These are phyloP conservation scores for Lagopus muta DNA, from an alignment of 2,113 vertebrate genomes.

Conservation along the genomic window DNA sequence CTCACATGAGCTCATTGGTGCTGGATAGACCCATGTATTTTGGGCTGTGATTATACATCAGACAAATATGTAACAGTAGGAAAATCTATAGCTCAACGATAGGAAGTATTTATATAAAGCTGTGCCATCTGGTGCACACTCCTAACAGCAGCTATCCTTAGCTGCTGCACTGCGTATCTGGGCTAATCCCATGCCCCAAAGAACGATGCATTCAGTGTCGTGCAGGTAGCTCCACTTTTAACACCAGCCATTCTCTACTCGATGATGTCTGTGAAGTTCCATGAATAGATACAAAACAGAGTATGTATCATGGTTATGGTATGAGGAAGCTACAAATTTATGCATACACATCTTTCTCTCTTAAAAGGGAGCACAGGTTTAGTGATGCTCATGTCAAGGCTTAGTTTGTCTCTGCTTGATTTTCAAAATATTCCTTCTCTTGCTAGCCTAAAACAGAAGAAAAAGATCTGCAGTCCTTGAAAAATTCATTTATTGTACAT, in stretches of 20 bases:
- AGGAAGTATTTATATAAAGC: slow-evolving; percentile 15
- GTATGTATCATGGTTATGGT: neutral
- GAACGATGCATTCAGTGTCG: neutral
- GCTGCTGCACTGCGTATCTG: neutral
- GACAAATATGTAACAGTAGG: slow-evolving; percentile 26
- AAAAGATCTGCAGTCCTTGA: neutral
- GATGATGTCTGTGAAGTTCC: neutral
- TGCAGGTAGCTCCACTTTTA: neutral
- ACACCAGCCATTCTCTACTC: neutral
- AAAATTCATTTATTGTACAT: slow-evolving; percentile 73
- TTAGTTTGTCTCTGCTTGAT: neutral
- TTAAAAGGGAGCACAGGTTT: neutral
- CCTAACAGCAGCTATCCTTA: slow-evolving; percentile 16
- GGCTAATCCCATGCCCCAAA: neutral
- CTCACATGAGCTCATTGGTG: slow-evolving; percentile 7
- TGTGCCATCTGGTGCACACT: neutral
- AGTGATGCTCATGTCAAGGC: neutral
- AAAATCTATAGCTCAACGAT: slow-evolving; percentile 1
- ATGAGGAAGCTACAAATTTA: neutral
- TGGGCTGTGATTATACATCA: neutral
- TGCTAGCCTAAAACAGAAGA: slow-evolving; percentile 8
- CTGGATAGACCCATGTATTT: slow-evolving; percentile 16
- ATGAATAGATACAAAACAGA: neutral
- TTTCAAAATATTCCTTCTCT: neutral
- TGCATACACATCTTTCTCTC: neutral